phyloP scores from a whole-genome alignment of 2,797 vertebrate genomes.

The Squalus acanthias region DNA sequence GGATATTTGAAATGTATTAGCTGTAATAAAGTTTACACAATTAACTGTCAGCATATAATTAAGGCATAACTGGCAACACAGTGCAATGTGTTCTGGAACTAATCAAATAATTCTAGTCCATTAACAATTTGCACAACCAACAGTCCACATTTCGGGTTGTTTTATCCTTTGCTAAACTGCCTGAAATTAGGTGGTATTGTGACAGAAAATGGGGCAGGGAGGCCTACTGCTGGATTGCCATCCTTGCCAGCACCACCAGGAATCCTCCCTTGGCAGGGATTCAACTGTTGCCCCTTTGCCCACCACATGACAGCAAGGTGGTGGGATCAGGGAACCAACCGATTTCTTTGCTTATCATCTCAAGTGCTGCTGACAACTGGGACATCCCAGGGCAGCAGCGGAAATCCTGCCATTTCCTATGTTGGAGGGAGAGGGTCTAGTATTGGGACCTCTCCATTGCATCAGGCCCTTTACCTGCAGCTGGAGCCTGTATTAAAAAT shows the following conservation, averaged over 20 bases:
- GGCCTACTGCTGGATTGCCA: neutral
- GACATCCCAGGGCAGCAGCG: neutral
- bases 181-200: neutral
- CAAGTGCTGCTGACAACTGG: neutral
- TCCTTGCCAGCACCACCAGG: too few relatives aligned
- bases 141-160: neutral
- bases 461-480: neutral
- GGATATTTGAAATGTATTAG: neutral
- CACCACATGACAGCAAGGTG: neutral
- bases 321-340: neutral
- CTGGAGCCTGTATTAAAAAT: neutral
- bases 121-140: neutral
- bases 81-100: neutral
- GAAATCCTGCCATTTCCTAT: neutral
- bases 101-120: neutral
- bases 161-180: neutral
- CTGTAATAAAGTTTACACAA: neutral
- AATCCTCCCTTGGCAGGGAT: too few relatives aligned
- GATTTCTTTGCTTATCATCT: neutral
- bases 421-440: neutral
- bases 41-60: slow-evolving; percentile 31
- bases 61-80: neutral
- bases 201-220: neutral
- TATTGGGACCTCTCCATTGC: neutral
- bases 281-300: neutral